phyloP scores from a whole-genome alignment of 2,797 vertebrate species.

The Microctenopoma lineatum region DNA sequence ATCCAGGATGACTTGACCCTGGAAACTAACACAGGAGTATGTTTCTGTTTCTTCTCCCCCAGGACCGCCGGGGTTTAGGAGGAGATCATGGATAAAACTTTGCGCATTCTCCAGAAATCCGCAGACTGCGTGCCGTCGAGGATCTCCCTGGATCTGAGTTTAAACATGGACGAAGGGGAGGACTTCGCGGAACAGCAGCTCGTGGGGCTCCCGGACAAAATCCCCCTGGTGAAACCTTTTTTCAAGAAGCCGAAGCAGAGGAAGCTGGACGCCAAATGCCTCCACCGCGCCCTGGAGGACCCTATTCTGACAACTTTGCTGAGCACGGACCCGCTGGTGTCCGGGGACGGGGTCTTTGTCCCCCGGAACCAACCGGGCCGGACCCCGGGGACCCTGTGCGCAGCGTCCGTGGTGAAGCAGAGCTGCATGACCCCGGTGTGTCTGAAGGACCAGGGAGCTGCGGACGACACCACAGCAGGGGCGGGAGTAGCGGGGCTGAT shows the following conservation, averaged over 20 bases:
- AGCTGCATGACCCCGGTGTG: slow-evolving; percentile 84
- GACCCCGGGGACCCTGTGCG: slow-evolving; percentile 84
- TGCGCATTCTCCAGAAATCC: slow-evolving; percentile 85
- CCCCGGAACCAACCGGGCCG: slow-evolving; percentile 82
- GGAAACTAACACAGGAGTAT: slow-evolving; percentile 56
- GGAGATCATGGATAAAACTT: slow-evolving; percentile 81
- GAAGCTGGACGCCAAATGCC: slow-evolving; percentile 89
- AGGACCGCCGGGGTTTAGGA: slow-evolving; percentile 64
- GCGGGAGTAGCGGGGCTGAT: slow-evolving; percentile 79
- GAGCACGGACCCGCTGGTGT: slow-evolving; percentile 86
- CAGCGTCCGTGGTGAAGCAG: slow-evolving; percentile 89
- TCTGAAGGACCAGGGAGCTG: slow-evolving; percentile 80
- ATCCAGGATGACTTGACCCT: slow-evolving; percentile 62
- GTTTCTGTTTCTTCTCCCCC: slow-evolving; percentile 32
- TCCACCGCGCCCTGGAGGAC: slow-evolving; percentile 88
- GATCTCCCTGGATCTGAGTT: slow-evolving; percentile 76
- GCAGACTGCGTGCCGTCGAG: slow-evolving; percentile 67
- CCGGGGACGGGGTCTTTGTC: slow-evolving; percentile 90
- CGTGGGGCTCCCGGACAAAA: slow-evolving; percentile 88
- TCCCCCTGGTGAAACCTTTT: slow-evolving; percentile 92
- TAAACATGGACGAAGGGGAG: slow-evolving; percentile 77
- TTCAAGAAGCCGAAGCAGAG: slow-evolving; percentile 96
- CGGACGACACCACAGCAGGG: slow-evolving; percentile 43
- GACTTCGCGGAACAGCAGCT: slow-evolving; percentile 84
- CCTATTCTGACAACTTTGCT: slow-evolving; percentile 92